Evolutionary conservation across 1,140 invertebrate species (phyloP).

Genomic region (Cryptotermes secundus): DNA sequence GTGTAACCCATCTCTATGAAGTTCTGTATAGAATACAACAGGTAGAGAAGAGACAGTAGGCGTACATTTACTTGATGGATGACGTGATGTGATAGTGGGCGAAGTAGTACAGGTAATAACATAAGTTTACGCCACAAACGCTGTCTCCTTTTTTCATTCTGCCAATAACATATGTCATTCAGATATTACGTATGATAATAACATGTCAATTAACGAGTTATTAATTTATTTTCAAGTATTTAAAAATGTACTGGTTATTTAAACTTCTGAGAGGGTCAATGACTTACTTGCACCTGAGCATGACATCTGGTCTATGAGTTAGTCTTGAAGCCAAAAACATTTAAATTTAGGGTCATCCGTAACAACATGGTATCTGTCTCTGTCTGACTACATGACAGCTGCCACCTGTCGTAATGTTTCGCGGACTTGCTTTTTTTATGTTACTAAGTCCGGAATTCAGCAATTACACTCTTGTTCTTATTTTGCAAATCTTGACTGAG

Average conservation of each 20-base stretch:
- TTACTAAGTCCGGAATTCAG: background rate
- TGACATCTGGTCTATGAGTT: background rate
- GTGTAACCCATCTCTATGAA: background rate
- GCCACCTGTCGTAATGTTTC: background rate
- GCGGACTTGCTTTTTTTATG: background rate
- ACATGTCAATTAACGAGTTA: background rate
- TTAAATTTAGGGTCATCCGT: background rate
- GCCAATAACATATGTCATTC: background rate
- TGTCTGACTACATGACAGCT: background rate
- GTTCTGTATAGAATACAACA: background rate
- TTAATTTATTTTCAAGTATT: background rate
- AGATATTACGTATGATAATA: background rate
- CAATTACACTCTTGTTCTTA: background rate
- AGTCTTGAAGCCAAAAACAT: background rate
- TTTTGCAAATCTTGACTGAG: background rate
- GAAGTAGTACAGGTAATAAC: background rate
- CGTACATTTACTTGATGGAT: background rate
- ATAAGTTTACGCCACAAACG: background rate
- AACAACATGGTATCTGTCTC: background rate
- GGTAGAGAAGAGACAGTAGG: background rate
- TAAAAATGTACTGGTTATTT: background rate
- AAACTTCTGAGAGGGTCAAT: background rate
- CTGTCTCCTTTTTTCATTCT: background rate
- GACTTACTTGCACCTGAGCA: background rate
- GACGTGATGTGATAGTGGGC: background rate